Evolutionary conservation across 2,113 vertebrate species (phyloP), one percentile per base, ranked within the genome.

Genomic region (Stegastes partitus): DNA sequence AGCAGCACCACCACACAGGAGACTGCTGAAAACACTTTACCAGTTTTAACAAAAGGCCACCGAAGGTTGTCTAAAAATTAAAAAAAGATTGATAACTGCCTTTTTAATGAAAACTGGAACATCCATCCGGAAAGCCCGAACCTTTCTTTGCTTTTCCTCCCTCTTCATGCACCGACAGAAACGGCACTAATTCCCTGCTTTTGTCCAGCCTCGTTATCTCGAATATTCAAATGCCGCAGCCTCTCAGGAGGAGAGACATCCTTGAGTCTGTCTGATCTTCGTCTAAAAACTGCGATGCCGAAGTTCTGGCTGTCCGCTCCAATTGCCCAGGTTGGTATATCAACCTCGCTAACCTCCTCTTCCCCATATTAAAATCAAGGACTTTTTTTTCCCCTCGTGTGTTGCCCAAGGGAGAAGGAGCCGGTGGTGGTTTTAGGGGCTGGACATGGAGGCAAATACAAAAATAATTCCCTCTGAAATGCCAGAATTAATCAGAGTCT

Each of bases 401-500:
- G 34, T 15, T 54, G 63, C 68, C 49, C 15, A 10, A 53, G 44
- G 55, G 59, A 44, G 73, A 75, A 70, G 4, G 39, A 74, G 72
- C 53, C 21, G 22, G 45, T 16, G 45, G 37, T 66, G 75, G 44
- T 64, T 63, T 49, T 54, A 23, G 39, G 56, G 69, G 37, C 50
- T 34, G 51, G 68, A 81, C 75, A 45, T 55, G 56, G 45, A 83
- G 54, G 66, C 25, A 91, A 88, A 85, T 86, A 77, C 65, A 88
- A 80, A n/a, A 87, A 88, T 77, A 84, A 88, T 79, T 76, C 70
- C 69, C 73, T 81, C 79, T 82, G 84, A 88, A 89, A 88, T 86
- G 84, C 81, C 87, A 84, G 77, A 82, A 79, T 84, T 76, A 89
- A 91, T 92, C 76, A 87, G 63, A 47, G 19, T 80, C 81, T 86